Percentiles rank a stretch among this genome's conserved stretches.
phyloP scores from a whole-genome alignment of 2,888 invertebrate genomes.

The Entomobrya multifasciata region DNA sequence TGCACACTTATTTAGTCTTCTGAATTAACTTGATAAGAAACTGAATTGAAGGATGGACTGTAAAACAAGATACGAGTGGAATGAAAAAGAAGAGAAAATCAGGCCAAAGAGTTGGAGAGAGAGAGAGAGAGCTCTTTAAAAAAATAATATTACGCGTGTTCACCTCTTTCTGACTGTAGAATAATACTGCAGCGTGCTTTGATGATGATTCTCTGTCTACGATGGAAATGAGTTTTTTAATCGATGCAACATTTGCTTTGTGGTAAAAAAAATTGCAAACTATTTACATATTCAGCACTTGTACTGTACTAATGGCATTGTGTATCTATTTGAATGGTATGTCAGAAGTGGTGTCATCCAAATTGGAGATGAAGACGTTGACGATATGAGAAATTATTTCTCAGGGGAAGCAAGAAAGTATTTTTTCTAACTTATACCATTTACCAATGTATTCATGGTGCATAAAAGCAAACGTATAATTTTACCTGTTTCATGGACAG shows the following conservation, averaged over 20 bases:
- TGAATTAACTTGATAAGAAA: too few relatives aligned
- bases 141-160: background rate
- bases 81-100: background rate
- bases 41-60: too few relatives aligned
- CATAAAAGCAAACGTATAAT: too few relatives aligned
- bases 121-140: background rate
- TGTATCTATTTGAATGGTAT: background rate
- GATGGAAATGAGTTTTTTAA: conserved; percentile 38
- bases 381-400: too few relatives aligned
- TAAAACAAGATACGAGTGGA: too few relatives aligned
- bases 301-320: background rate
- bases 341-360: too few relatives aligned
- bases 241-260: background rate
- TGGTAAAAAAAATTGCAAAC: conserved; percentile 1
- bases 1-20: too few relatives aligned
- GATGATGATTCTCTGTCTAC: background rate
- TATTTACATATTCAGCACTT: background rate
- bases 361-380: too few relatives aligned
- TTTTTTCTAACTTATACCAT: too few relatives aligned
- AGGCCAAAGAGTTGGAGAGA: background rate
- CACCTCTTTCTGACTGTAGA: background rate
- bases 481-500: too few relatives aligned
- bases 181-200: background rate
- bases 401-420: too few relatives aligned
- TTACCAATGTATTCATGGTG: too few relatives aligned